A percentile compares a stretch with the other conserved stretches of the same genome.
Evolutionary conservation across 2,113 vertebrate species (phyloP).

Genomic region (Polyodon spathula): DNA sequence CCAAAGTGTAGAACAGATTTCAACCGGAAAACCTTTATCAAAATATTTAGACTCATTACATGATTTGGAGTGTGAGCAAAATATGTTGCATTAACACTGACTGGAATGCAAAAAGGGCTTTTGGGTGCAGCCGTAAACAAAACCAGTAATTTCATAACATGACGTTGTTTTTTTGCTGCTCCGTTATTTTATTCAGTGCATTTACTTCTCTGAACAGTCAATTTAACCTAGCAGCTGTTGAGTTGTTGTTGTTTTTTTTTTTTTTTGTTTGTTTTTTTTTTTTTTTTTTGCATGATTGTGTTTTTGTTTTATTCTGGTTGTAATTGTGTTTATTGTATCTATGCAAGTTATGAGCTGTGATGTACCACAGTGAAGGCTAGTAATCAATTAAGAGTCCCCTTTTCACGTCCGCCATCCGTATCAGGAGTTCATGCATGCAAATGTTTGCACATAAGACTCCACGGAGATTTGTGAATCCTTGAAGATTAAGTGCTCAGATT

Average conservation of each 20-base stretch:
- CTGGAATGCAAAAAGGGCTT: constrained; percentile 17
- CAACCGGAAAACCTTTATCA: not conserved
- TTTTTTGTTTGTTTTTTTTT: constrained; percentile 11
- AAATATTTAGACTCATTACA: constrained; percentile 13
- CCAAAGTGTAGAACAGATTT: constrained; percentile 3
- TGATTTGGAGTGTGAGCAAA: not conserved
- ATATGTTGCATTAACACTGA: constrained; percentile 6
- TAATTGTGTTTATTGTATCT: constrained; percentile 20
- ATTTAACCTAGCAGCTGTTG: too few species aligned
- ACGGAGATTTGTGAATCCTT: constrained; percentile 35
- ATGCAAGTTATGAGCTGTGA: constrained; percentile 23
- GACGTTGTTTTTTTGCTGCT: constrained; percentile 33
- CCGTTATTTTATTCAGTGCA: constrained; percentile 27
- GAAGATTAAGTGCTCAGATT: constrained; percentile 52
- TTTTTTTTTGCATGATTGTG: constrained; percentile 24
- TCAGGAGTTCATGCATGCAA: constrained; percentile 6
- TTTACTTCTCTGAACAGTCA: constrained; percentile 34
- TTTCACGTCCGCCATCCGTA: not conserved
- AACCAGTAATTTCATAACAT: constrained; percentile 36
- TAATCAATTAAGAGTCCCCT: constrained; percentile 23
- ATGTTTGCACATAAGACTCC: constrained; percentile 18
- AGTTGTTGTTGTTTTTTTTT: too few species aligned
- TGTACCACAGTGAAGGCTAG: constrained; percentile 16
- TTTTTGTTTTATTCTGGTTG: too few species aligned
- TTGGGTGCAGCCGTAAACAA: constrained; percentile 27